phyloP scores from a whole-genome alignment of 2,113 vertebrate genomes.

The Rattus norvegicus region GRCr8 NC_086019.1:26015501-26016000 shows the following conservation, averaged over 20 bases:
- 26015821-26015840: not conserved
- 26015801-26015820: not conserved
- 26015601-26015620: not conserved
- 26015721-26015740: not conserved
- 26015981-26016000: not conserved
- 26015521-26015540: not conserved
- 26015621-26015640: not conserved
- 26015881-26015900: not conserved
- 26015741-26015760: not conserved
- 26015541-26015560: not conserved
- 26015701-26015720: not conserved
- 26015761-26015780: not conserved
- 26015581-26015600: not conserved
- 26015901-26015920: not conserved
- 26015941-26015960: constrained; percentile 15
- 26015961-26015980: not conserved
- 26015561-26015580: not conserved
- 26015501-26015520: not conserved
- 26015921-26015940: not conserved
- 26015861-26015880: not conserved
- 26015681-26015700: not conserved
- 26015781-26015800: not conserved
- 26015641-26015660: not conserved
- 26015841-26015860: not conserved
- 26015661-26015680: not conserved